Evolutionary conservation across 2,888 invertebrate genomes (phyloP).

Genomic region (Cosmopolites sordidus): DNA sequence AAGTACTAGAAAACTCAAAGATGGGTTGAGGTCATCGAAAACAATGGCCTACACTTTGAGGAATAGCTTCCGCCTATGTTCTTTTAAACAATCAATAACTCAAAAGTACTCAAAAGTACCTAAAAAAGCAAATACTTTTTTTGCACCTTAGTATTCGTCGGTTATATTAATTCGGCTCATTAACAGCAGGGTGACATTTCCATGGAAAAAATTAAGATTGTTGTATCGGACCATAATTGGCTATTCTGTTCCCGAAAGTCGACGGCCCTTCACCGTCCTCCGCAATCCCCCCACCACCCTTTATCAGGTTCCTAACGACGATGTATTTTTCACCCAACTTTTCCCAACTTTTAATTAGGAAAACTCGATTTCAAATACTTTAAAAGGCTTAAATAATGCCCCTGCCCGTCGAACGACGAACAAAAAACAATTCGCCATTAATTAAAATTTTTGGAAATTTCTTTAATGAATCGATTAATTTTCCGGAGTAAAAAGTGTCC

Average conservation of each 20-base stretch:
- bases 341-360: conserved; percentile 45
- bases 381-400: conserved; percentile 34
- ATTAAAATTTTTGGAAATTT: conserved; percentile 36
- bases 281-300: conserved; percentile 4
- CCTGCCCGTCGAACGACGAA: conserved; percentile 18
- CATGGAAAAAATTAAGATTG: no score
- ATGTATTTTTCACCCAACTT: conserved; percentile 34
- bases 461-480: conserved; percentile 30
- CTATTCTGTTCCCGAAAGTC: neutral
- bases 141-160: no score
- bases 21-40: no score
- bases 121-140: no score
- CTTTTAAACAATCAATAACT: no score
- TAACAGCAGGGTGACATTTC: no score
- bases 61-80: no score
- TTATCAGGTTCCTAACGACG: conserved; percentile 24
- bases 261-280: neutral
- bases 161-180: no score
- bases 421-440: conserved; percentile 34
- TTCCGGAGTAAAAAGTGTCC: conserved; percentile 14
- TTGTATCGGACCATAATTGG: neutral
- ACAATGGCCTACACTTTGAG: no score
- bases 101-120: no score
- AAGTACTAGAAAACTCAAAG: no score
- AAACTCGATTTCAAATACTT: conserved; percentile 42